Evolutionary conservation across 2,888 invertebrate species (phyloP), one percentile per base, ranked within the genome.

Genomic region (Zygaena filipendulae): DNA sequence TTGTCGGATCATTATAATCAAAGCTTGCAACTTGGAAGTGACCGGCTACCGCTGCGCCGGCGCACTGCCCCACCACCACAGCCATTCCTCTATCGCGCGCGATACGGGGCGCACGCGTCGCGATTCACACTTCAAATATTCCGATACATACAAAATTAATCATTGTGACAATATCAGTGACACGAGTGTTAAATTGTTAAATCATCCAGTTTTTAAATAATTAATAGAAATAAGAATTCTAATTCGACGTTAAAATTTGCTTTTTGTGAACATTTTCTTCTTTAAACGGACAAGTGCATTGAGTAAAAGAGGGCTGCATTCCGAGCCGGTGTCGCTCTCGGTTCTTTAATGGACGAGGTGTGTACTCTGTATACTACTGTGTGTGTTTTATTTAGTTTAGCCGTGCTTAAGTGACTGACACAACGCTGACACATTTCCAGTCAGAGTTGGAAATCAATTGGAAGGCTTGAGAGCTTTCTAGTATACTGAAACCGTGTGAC

Each of bases 301-400:
- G 47, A 61, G 68, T 67, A 54, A 64, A 58, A 60, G 58, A 50
- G 69, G 68, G 71, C 71, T 64, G 63, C 77, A 77, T 79, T 77
- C 77, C 75, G 58, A 71, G 67, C 74, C 72, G 66, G 74, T 77
- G 75, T 68, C 69, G 74, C n/a, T n/a, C n/a, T n/a, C n/a, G n/a
- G n/a, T 67, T 72, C 66, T 63, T 67, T 67, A 71, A 66, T 68
- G 71, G 68, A 66, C 71, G 62, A 59, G 61, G 69, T 70, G 72
- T 67, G 63, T 67, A 66, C 43, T 42, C 16, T 16, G n/a, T n/a
- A n/a, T n/a, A 46, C 67, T 60, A 57, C 59, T 63, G 58, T 59
- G 67, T 69, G 62, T 61, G 62, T 62, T 62, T 66, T 61, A 60
- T 58, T 57, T 58, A 55, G 55, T 52, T 60, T 58, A 58, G 52